Evolutionary conservation across 2,888 invertebrate species (phyloP).

Genomic region (Andrena hattorfiana): DNA sequence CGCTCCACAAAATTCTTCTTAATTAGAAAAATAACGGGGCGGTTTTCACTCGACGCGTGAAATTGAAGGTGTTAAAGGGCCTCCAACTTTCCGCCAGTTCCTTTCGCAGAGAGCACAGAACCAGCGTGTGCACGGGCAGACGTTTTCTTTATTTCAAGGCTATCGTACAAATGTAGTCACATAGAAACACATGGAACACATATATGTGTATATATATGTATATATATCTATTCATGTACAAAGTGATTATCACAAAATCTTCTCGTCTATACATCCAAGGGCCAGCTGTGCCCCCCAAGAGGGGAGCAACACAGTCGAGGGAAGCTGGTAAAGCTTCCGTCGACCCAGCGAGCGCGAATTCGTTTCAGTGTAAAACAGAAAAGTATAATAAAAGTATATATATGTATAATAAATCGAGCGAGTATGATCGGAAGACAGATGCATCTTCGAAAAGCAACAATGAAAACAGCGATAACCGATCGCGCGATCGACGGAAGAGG

Average conservation of each 20-base stretch:
- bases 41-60: conserved; percentile 42
- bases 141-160: conserved; percentile 31
- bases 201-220: conserved; percentile 10
- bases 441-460: not conserved
- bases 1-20: conserved; percentile 34
- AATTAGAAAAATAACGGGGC: conserved; percentile 53
- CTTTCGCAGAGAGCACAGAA: conserved; percentile 1
- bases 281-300: not conserved
- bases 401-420: conserved; percentile 13
- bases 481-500: not conserved
- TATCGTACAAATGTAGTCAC: conserved; percentile 18
- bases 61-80: conserved; percentile 10
- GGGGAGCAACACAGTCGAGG: not conserved
- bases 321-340: not conserved
- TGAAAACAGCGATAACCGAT: not conserved
- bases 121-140: conserved; percentile 13
- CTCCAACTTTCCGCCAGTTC: conserved; percentile 28
- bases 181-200: conserved; percentile 13
- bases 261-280: conserved; percentile 25
- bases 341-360: not conserved
- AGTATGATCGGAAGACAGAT: not conserved
- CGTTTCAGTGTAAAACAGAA: too few species aligned
- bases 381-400: conserved; percentile 10
- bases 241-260: conserved; percentile 34
- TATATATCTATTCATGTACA: conserved; percentile 20